phyloP scores from a whole-genome alignment of 2,113 vertebrate species.

The Ornithorhynchus anatinus region DNA sequence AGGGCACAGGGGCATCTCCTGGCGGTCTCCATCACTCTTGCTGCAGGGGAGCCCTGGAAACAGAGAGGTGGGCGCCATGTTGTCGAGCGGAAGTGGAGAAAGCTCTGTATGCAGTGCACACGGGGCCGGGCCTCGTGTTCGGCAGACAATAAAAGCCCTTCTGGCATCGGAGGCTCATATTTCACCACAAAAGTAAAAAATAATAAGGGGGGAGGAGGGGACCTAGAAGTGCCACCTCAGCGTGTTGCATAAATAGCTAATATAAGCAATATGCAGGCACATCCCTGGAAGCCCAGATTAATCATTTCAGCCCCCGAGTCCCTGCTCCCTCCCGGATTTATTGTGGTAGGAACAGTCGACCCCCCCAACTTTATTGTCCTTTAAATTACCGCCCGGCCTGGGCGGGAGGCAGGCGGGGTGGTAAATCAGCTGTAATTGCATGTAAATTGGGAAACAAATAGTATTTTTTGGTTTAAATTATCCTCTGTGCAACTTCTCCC shows the following conservation, averaged over 20 bases:
- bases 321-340: conserved; percentile 68
- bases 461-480: conserved; percentile 72
- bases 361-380: conserved; percentile 77
- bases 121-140: not conserved
- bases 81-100: too few relatives aligned
- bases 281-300: conserved; percentile 70
- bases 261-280: conserved; percentile 51
- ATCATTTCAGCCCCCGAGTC: conserved; percentile 67
- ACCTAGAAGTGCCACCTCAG: conserved; percentile 66
- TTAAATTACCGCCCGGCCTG: conserved; percentile 76
- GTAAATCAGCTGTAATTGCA: conserved; percentile 77
- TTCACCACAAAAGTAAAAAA: conserved; percentile 61
- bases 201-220: conserved; percentile 21
- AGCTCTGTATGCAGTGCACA: not conserved
- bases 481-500: conserved; percentile 56
- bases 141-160: conserved; percentile 36
- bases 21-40: too few relatives aligned
- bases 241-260: conserved; percentile 60
- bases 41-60: too few relatives aligned
- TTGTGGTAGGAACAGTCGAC: conserved; percentile 50
- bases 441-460: conserved; percentile 78
- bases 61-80: too few relatives aligned
- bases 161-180: conserved; percentile 31
- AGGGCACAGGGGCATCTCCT: too few relatives aligned
- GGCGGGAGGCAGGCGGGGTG: conserved; percentile 66